Conservation (phyloP, 2,888 invertebrate species). For the Ochropacha duplaris region DNA sequence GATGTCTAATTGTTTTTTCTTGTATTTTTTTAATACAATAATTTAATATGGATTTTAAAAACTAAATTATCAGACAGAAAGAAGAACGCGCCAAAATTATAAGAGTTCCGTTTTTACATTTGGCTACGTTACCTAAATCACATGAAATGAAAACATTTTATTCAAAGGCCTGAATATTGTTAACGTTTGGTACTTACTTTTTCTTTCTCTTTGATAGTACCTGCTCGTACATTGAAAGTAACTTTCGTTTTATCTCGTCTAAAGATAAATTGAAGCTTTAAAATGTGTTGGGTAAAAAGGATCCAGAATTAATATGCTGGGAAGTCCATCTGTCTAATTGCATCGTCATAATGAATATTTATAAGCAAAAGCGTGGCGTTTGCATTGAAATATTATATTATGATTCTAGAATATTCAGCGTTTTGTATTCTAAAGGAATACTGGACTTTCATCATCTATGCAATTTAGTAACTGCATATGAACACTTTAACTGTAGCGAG, state of each 20-base stretch:
- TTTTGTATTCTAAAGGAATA: neutral
- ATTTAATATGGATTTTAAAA: too few species aligned
- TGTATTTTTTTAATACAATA: too few species aligned
- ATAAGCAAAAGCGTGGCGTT: constrained; percentile 8
- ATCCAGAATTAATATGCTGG: constrained; percentile 29
- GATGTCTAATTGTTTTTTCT: neutral
- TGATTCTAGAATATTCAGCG: neutral
- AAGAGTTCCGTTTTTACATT: too few species aligned
- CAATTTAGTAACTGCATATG: too few species aligned
- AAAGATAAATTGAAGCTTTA: neutral
- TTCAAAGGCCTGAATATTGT: too few species aligned
- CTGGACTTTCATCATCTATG: neutral
- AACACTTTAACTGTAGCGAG: too few species aligned
- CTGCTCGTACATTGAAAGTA: neutral
- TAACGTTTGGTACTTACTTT: too few species aligned
- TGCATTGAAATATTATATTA: constrained; percentile 4
- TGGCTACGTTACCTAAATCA: too few species aligned
- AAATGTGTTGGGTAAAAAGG: constrained; percentile 20
- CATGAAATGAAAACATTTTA: too few species aligned
- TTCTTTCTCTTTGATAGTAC: neutral
- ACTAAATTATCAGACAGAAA: too few species aligned
- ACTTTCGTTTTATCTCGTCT: neutral
- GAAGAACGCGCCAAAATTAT: too few species aligned
- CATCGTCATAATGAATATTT: constrained; percentile 36
- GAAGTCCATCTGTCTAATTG: constrained; percentile 44